Percentiles rank a stretch among this genome's conserved stretches.
phyloP scores from a whole-genome alignment of 2,113 vertebrate genomes.

The Scatophagus argus region DNA sequence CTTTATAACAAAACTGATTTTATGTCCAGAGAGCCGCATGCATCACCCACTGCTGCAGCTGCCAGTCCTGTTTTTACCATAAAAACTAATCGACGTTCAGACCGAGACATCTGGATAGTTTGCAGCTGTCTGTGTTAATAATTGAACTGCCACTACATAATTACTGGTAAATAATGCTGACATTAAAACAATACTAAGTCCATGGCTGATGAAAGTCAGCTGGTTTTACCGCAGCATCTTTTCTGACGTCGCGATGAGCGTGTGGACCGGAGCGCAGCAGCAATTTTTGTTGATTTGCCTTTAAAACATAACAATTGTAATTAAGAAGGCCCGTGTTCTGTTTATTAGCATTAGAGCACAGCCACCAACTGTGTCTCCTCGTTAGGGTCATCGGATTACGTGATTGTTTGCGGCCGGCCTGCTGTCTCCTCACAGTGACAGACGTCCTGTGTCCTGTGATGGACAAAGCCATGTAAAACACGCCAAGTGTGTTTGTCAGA shows the following conservation, averaged over 20 bases:
- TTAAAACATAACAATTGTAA: background rate
- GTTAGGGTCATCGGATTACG: background rate
- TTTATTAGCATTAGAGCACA: background rate
- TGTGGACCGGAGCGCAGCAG: background rate
- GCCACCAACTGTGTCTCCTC: background rate
- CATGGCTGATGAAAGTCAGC: too few species aligned
- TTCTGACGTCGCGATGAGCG: background rate
- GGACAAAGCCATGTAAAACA: constrained; percentile 1
- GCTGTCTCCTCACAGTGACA: constrained; percentile 12
- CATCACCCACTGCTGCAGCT: too few species aligned
- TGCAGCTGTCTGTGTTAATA: background rate
- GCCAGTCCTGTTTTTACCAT: background rate
- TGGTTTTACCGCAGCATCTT: too few species aligned
- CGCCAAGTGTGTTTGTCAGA: constrained; percentile 9
- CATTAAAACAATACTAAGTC: background rate
- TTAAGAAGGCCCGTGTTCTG: background rate
- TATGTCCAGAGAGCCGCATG: too few species aligned
- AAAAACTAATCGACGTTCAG: background rate
- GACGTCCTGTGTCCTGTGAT: background rate
- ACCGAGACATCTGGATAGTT: background rate
- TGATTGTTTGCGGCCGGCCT: background rate
- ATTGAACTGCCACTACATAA: background rate
- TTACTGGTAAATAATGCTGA: background rate
- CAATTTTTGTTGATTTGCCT: background rate
- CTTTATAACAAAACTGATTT: too few species aligned